These are phyloP conservation scores for Thalassophryne amazonica DNA, from an alignment of 2,797 vertebrate species.

Conservation along the genomic window DNA sequence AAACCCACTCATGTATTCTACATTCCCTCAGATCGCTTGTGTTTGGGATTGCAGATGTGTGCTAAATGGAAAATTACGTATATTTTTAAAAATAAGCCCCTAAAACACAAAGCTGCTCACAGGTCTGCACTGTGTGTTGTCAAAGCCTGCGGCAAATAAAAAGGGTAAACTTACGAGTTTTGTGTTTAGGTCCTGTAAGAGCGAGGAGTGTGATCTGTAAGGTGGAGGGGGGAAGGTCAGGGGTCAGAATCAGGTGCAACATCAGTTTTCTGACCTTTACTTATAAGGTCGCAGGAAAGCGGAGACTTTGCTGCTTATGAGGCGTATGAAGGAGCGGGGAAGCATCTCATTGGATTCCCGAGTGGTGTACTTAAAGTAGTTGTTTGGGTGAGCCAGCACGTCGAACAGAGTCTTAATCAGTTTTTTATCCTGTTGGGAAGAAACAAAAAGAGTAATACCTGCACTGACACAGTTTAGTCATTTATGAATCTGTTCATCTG, in stretches of 20 bases:
- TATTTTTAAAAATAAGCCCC: too few relatives aligned
- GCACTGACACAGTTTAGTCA: neutral
- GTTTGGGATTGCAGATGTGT: slow-evolving; percentile 46
- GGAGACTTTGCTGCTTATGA: slow-evolving; percentile 98
- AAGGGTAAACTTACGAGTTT: slow-evolving; percentile 36
- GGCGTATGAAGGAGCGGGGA: slow-evolving; percentile 96
- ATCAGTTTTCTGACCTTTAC: slow-evolving; percentile 71
- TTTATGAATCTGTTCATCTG: neutral
- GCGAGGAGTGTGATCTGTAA: slow-evolving; percentile 49
- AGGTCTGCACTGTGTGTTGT: slow-evolving; percentile 71
- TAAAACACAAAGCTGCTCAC: slow-evolving; percentile 29
- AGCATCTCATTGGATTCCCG: slow-evolving; percentile 98
- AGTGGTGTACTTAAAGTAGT: slow-evolving; percentile 98
- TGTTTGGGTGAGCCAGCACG: slow-evolving; percentile 96
- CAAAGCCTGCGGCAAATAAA: slow-evolving; percentile 55
- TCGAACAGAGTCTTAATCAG: slow-evolving; percentile 98
- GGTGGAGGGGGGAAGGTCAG: slow-evolving; percentile 12
- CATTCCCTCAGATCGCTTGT: slow-evolving; percentile 48
- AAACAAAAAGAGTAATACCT: slow-evolving; percentile 8
- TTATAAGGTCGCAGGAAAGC: slow-evolving; percentile 97
- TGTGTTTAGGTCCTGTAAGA: slow-evolving; percentile 54
- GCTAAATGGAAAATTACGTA: slow-evolving; percentile 27
- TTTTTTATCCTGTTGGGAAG: slow-evolving; percentile 90
- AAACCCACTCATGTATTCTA: slow-evolving; percentile 50
- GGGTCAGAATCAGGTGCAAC: slow-evolving; percentile 23